Evolutionary conservation across 2,888 invertebrate species (phyloP).

Genomic region (Drosophila mettleri): DNA sequence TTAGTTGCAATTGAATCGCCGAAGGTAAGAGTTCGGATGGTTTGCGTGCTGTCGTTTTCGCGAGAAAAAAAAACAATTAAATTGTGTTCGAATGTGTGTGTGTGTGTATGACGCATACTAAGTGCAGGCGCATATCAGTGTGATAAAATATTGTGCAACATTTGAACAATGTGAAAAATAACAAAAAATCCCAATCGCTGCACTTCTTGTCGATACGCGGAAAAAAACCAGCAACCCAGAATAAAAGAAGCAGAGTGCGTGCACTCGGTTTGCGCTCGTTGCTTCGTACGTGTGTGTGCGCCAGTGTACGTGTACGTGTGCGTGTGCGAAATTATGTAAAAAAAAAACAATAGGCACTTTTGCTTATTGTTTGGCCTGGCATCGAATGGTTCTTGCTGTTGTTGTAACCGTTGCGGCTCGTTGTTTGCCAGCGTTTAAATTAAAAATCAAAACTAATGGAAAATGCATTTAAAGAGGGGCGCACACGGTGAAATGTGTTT

Average conservation of each 20-base stretch:
- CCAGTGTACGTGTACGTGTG: conserved; percentile 20
- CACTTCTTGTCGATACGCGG: conserved; percentile 28
- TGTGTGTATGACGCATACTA: conserved; percentile 65
- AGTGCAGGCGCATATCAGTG: conserved; percentile 57
- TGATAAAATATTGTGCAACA: conserved; percentile 57
- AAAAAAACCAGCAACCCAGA: conserved; percentile 32
- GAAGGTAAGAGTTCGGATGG: conserved; percentile 39
- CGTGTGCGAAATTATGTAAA: conserved; percentile 72
- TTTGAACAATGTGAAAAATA: conserved; percentile 32
- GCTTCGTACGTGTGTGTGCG: conserved; percentile 26
- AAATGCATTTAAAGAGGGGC: conserved; percentile 36
- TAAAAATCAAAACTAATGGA: conserved; percentile 47
- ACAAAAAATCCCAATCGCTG: conserved; percentile 29
- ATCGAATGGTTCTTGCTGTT: conserved; percentile 26
- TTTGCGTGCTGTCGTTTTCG: conserved; percentile 31
- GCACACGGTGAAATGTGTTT: conserved; percentile 26
- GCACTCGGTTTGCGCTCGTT: conserved; percentile 58
- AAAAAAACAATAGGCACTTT: conserved; percentile 65
- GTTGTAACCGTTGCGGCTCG: conserved; percentile 8
- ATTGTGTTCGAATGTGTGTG: conserved; percentile 38
- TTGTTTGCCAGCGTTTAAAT: conserved; percentile 31
- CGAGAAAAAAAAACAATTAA: conserved; percentile 37
- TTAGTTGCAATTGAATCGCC: conserved; percentile 61
- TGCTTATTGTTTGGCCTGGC: conserved; percentile 48
- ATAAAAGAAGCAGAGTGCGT: conserved; percentile 55